Percentiles rank a stretch among this genome's conserved stretches.
phyloP scores from a whole-genome alignment of 2,113 vertebrate genomes.

The Numida meleagris region DNA sequence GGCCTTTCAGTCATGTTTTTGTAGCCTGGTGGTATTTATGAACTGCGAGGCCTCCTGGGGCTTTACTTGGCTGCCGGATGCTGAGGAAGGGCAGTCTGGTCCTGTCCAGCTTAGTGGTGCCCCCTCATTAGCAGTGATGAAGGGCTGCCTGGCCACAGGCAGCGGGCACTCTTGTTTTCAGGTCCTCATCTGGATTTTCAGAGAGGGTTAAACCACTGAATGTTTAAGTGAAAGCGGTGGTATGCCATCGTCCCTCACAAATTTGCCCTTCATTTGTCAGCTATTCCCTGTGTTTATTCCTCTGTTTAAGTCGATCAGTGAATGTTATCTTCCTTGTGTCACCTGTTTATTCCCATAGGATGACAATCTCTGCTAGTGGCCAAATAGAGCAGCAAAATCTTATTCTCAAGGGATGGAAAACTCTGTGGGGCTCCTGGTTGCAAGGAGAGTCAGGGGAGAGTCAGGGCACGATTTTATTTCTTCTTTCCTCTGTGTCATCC shows the following conservation, averaged over 20 bases:
- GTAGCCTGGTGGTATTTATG: conserved; percentile 27
- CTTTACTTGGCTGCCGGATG: conserved; percentile 33
- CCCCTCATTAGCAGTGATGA: background rate
- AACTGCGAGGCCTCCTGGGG: background rate
- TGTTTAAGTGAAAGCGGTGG: background rate
- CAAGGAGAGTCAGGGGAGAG: accelerated
- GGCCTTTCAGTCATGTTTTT: conserved; percentile 16
- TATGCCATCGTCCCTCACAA: background rate
- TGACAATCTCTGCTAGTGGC: background rate
- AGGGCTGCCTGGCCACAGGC: background rate
- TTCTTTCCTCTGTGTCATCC: background rate
- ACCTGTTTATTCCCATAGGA: background rate
- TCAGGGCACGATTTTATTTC: background rate
- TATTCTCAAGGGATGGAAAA: background rate
- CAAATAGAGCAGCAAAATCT: background rate
- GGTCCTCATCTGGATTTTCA: conserved; percentile 3
- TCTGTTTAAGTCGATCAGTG: background rate
- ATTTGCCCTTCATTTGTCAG: background rate
- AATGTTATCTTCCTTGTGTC: background rate
- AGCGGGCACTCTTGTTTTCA: background rate
- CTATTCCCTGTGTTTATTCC: background rate
- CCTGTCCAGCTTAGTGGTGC: background rate
- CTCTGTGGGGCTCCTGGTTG: background rate
- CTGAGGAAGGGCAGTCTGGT: background rate
- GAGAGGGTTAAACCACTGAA: background rate